phyloP scores from a whole-genome alignment of 2,797 vertebrate genomes.

The Bovichtus variegatus region DNA sequence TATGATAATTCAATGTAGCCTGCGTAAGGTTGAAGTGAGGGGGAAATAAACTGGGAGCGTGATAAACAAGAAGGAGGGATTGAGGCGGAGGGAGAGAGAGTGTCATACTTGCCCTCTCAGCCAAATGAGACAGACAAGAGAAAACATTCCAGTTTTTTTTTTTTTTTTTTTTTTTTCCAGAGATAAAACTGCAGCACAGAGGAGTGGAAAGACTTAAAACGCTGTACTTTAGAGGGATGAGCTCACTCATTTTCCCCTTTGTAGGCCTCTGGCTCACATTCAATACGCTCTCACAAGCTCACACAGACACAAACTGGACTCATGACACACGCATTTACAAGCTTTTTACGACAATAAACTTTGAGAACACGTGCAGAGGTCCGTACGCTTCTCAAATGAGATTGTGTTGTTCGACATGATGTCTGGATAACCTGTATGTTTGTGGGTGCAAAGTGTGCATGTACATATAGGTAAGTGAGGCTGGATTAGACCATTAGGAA shows the following conservation, averaged over 20 bases:
- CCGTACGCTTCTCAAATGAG: background rate
- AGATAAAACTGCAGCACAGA: constrained; percentile 70
- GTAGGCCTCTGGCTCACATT: constrained; percentile 64
- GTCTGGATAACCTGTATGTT: background rate
- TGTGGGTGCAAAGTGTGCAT: background rate
- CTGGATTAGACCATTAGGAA: constrained; percentile 1
- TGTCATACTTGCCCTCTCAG: constrained; percentile 24
- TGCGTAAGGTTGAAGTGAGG: constrained; percentile 9
- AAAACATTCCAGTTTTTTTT: constrained; percentile 66
- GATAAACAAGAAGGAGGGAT: constrained; percentile 20
- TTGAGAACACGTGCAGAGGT: constrained; percentile 7
- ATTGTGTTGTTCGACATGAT: constrained; percentile 8
- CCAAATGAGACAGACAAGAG: constrained; percentile 56
- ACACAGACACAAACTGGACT: constrained; percentile 37
- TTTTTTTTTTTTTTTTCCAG: constrained; percentile 72
- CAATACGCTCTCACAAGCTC: constrained; percentile 34
- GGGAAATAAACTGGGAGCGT: constrained; percentile 26
- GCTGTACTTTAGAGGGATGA: constrained; percentile 55
- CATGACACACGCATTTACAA: constrained; percentile 50
- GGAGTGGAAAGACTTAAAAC: constrained; percentile 71
- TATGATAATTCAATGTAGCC: constrained; percentile 27
- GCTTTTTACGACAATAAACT: constrained; percentile 32
- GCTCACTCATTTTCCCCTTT: constrained; percentile 68
- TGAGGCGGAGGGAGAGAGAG: constrained; percentile 32
- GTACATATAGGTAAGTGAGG: background rate